Evolutionary conservation across 1,140 invertebrate genomes (phyloP), one percentile per base, ranked within the genome.

Genomic region (Tetranychus urticae): DNA sequence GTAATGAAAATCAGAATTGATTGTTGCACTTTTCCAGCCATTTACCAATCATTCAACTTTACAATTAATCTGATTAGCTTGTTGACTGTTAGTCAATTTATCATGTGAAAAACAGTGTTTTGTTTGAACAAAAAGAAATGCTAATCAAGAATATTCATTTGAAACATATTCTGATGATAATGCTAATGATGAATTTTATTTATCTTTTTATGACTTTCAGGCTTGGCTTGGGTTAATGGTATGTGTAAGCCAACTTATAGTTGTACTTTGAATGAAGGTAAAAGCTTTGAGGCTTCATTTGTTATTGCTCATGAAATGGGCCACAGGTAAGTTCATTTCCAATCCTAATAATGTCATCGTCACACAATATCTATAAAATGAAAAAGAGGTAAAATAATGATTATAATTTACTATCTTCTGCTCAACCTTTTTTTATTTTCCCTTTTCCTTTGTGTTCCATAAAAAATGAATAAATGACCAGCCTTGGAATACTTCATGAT

Each of bases 251-350:
- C 67, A 2, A 61, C 65, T 12, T 73, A 72, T 63, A 72, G 71
- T 37, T 75, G 73, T 60, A 73, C 73, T 1, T 66, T 75, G n/a
- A 74, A 74, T 60, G 73, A 75, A 64, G 73, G 72, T 4, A 69
- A 68, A 46, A 72, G 67, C 57, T 74, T 75, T 61, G 73, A 74
- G 64, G 71, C 73, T 7, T 71, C 73, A 13, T 75, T 70, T 64
- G 74, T 75, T 8, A 73, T 74, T 35, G 71, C 72, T 36, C 73
- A 73, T 63, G 74, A 75, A 66, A 71, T 75, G 61, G 73, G 70
- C 1, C 74, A 75, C 63, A 74, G 72, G 72, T 73, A 61, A 63
- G 66, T 50, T 8, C 39, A 42, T 10, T 42, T 10, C 10, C 39
- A 42, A 42, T 42, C 5, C 39, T 42, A 42, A 42, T 6, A 42